phyloP scores from a whole-genome alignment of 92 coral and sea anemone species.

The Phenganax marumi region DNA sequence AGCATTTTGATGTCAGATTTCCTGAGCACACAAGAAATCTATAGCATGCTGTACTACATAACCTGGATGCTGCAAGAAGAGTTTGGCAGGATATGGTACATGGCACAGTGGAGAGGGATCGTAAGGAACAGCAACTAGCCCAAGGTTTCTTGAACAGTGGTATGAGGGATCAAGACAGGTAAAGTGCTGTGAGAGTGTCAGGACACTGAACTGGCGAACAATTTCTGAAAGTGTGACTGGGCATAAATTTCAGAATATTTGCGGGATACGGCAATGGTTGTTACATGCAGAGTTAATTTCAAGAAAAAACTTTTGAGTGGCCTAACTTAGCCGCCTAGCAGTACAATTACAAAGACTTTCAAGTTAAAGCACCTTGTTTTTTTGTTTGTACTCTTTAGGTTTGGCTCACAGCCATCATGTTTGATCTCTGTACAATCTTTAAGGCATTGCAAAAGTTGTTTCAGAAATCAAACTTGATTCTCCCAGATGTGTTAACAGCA shows the following conservation, averaged over 20 bases:
- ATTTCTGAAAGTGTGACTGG: too few relatives aligned
- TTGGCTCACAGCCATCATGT: slow-evolving; percentile 13
- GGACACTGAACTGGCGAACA: too few relatives aligned
- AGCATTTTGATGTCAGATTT: background rate
- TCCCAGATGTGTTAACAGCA: background rate
- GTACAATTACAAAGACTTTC: too few relatives aligned
- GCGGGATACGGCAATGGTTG: background rate
- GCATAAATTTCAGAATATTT: too few relatives aligned
- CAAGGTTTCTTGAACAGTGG: background rate
- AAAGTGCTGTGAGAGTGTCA: too few relatives aligned
- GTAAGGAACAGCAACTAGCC: background rate
- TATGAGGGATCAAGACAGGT: background rate
- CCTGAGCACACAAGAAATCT: background rate
- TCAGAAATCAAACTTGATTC: slow-evolving; percentile 13
- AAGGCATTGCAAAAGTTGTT: background rate
- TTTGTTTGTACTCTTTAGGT: background rate
- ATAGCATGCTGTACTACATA: too few relatives aligned
- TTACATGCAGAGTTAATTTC: too few relatives aligned
- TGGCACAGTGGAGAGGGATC: too few relatives aligned
- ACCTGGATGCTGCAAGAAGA: slow-evolving; percentile 5
- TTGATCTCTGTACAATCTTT: slow-evolving; percentile 16
- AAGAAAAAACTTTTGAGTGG: too few relatives aligned
- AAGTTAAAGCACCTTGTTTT: too few relatives aligned
- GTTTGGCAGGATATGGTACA: background rate
- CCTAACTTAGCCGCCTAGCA: too few relatives aligned